Percentiles rank a stretch among this genome's conserved stretches.
phyloP scores from a whole-genome alignment of 30 jellyfish, hydroid and myxozoan species.

The Cassiopea andromeda region DNA sequence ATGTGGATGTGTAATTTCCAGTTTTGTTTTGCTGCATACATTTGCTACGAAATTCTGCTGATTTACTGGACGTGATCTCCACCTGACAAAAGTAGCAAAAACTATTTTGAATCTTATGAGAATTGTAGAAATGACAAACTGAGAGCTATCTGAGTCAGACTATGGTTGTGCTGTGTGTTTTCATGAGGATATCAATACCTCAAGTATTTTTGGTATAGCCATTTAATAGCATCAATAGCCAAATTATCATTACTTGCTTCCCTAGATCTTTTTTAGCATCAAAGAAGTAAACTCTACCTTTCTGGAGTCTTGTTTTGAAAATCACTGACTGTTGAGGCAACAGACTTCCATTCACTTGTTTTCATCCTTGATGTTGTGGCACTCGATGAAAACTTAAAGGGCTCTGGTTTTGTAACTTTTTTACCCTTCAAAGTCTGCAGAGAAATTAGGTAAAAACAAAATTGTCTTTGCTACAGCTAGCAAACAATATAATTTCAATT shows the following conservation, averaged over 20 bases:
- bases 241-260: no score
- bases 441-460: neutral
- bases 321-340: conserved; percentile 84
- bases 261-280: no score
- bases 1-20: conserved; percentile 79
- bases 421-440: conserved; percentile 71
- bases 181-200: no score
- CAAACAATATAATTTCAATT: no score
- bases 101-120: no score
- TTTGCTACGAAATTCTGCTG: conserved; percentile 52
- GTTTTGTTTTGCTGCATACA: conserved; percentile 37
- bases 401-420: conserved; percentile 82
- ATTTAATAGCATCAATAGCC: no score
- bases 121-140: no score
- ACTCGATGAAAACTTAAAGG: conserved; percentile 78
- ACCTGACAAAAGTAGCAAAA: conserved; percentile 3
- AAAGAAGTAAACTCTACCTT: conserved; percentile 49
- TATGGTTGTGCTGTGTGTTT: no score
- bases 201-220: no score
- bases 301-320: conserved; percentile 95
- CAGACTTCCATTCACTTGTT: conserved; percentile 77
- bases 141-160: no score
- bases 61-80: conserved; percentile 74
- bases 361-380: conserved; percentile 27
- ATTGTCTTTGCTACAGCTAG: no score